Evolutionary conservation across 2,113 vertebrate species (phyloP).

Genomic region (Hiodon alosoides): DNA sequence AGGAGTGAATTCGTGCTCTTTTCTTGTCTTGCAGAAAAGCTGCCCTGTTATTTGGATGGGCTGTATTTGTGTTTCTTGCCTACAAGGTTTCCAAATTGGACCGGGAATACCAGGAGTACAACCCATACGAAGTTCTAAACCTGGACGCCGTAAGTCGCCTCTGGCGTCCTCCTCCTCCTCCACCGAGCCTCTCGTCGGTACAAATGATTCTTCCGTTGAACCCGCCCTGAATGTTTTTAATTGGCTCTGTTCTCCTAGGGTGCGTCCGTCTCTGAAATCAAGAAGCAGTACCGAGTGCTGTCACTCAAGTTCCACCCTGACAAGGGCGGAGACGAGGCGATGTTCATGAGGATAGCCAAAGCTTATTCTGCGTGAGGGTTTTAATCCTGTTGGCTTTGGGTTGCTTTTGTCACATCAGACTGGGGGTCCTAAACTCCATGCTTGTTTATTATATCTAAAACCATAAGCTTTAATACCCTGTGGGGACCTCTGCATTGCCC

Average conservation of each 20-base stretch:
- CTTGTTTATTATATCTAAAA: too few species aligned
- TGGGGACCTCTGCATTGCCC: not conserved
- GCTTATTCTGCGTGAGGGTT: constrained; percentile 88
- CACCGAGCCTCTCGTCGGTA: too few species aligned
- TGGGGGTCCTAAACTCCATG: too few species aligned
- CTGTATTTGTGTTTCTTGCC: constrained; percentile 87
- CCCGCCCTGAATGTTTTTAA: not conserved
- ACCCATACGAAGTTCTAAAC: constrained; percentile 91
- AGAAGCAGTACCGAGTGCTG: constrained; percentile 87
- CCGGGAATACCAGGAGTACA: constrained; percentile 96
- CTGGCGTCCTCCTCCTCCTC: not conserved
- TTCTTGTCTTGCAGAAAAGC: constrained; percentile 71
- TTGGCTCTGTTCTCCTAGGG: constrained; percentile 59
- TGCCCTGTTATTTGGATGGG: constrained; percentile 90
- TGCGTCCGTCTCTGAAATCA: constrained; percentile 84
- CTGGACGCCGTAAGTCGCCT: constrained; percentile 86
- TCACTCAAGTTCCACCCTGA: constrained; percentile 92
- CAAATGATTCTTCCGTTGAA: too few species aligned
- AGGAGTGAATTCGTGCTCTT: not conserved
- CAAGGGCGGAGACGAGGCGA: constrained; percentile 91
- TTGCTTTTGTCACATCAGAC: not conserved
- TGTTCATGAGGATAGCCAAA: constrained; percentile 95
- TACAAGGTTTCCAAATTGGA: constrained; percentile 98
- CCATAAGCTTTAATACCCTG: not conserved
- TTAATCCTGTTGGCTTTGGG: not conserved